Evolutionary conservation across 1,140 invertebrate species (phyloP).

Genomic region (Sycophila sp.): DNA sequence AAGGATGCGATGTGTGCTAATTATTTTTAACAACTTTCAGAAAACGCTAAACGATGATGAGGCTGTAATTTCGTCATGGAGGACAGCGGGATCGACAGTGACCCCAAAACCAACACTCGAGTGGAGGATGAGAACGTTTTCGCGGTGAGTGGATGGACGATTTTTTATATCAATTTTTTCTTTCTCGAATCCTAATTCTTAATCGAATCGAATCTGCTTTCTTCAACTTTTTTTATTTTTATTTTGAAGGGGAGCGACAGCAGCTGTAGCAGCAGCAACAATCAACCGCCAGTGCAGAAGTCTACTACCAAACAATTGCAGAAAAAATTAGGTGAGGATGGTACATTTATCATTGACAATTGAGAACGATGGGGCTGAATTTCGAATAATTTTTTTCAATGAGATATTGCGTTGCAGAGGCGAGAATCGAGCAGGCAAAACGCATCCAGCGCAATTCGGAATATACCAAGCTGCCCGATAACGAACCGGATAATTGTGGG

Average conservation of each 20-base stretch:
- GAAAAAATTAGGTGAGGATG: constrained; percentile 62
- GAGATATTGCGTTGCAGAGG: no score
- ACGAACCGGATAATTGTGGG: constrained; percentile 50
- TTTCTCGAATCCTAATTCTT: background rate
- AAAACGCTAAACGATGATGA: background rate
- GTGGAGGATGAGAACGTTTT: constrained; percentile 64
- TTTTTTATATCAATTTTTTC: background rate
- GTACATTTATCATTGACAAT: background rate
- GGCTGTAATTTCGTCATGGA: constrained; percentile 62
- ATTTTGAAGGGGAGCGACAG: constrained; percentile 62
- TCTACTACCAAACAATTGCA: constrained; percentile 64
- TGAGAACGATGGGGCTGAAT: background rate
- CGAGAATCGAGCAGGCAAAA: constrained; percentile 69
- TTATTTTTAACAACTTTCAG: background rate
- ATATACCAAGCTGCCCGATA: constrained; percentile 66
- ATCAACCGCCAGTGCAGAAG: constrained; percentile 51
- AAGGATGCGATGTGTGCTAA: no score
- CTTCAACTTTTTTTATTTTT: constrained; percentile 23
- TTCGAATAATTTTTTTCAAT: constrained; percentile 37
- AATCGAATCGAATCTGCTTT: constrained; percentile 36
- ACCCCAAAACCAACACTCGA: constrained; percentile 64
- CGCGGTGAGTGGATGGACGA: constrained; percentile 54
- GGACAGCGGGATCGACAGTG: constrained; percentile 75
- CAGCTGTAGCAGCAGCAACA: constrained; percentile 63
- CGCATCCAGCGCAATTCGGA: constrained; percentile 68